phyloP scores from a whole-genome alignment of 1,140 invertebrate genomes.

The Centruroides vittatus region DNA sequence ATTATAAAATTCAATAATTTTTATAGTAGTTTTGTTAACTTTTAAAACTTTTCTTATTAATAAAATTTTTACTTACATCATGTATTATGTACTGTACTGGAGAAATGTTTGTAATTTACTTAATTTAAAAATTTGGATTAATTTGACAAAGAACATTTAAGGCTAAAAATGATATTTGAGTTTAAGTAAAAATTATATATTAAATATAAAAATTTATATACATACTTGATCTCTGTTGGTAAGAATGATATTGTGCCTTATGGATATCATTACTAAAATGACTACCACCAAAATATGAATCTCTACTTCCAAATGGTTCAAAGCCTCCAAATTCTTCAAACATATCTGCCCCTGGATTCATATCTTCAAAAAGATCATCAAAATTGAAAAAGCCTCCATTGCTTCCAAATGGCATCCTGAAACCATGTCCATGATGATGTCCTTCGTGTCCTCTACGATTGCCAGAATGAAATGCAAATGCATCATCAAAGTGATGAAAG shows the following conservation, averaged over 20 bases:
- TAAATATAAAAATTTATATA: neutral
- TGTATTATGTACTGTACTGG: no score
- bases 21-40: no score
- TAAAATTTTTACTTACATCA: no score
- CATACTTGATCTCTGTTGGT: constrained; percentile 3
- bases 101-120: no score
- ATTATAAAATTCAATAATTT: no score
- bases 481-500: constrained; percentile 23
- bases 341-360: constrained; percentile 8
- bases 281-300: constrained; percentile 19
- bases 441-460: constrained; percentile 1
- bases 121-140: no score
- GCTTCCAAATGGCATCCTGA: constrained; percentile 6
- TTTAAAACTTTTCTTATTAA: no score
- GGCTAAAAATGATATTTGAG: no score
- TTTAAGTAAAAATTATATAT: no score
- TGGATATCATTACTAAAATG: constrained; percentile 7
- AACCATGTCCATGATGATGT: constrained; percentile 9
- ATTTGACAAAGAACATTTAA: no score
- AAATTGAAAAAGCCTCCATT: constrained; percentile 16
- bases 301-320: constrained; percentile 17
- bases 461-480: constrained; percentile 14
- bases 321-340: constrained; percentile 9
- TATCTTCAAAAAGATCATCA: constrained; percentile 20
- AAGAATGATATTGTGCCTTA: neutral